Base-by-base conservation (phyloP, 1,140 invertebrate genomes). In the Hyles euphorbiae region DNA sequence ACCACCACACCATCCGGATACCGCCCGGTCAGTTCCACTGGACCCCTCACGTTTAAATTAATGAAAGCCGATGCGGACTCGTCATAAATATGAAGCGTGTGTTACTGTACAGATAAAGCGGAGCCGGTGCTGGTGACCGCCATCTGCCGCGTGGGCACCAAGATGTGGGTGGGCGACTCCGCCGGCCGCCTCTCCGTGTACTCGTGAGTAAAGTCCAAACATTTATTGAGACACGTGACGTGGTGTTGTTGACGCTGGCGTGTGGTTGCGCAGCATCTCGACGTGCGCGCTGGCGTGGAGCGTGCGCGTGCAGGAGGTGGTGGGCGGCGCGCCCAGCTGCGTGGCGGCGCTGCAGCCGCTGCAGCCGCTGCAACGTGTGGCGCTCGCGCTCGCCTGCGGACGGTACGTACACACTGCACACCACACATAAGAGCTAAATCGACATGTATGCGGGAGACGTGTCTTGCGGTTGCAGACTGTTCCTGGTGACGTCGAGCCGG, bases 131-230 rank as follows among this genome's bases (percentile, higher is more conserved):
- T 91, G 58, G 92, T 93, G 48, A 93, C 92, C 32, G 91, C 92
- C 0, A 89, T 93, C 77, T 94, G 93, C 72, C 91, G 93, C 3
- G 92, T 96, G 22, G 91, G 93, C 61, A 90, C 91, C 60, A 90
- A 90, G 43, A 92, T 98, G 52, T 98, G 97, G 97, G 92, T 97
- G 57, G 96, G 96, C 0, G 96, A 98, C 82, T 94, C 93, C 56
- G 87, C 91, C 0, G 96, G 95, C 10, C 92, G 93, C 57, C 92
- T 98, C 52, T 94, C 96, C 70, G 94, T 95, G 0, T 97, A 95
- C 67, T 90, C 90, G 93, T 93, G 71, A 90, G 91, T 90, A 65
- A 12, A 45, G n/a, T 45, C 2, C 7, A 45, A 2, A n/a, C 44
- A 45, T 7, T 45, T 45, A 45, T 8, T 8, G n/a, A n/a, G 44